Percentiles rank a stretch among this genome's conserved stretches.
phyloP scores from a whole-genome alignment of 2,888 invertebrate species.

The Ochropleura leucogaster region DNA sequence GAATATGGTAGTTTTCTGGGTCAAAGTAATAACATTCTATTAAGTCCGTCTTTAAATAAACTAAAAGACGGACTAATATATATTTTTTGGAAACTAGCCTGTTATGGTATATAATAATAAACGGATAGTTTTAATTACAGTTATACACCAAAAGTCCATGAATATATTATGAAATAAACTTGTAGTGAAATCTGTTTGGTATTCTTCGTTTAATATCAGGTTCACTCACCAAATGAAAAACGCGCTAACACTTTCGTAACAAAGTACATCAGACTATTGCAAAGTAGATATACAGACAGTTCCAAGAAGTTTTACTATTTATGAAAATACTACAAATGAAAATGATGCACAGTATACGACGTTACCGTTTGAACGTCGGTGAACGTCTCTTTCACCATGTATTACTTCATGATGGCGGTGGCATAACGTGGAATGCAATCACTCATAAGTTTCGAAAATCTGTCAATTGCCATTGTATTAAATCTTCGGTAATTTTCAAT shows the following conservation, averaged over 20 bases:
- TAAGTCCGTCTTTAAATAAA: no score
- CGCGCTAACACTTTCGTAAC: not conserved
- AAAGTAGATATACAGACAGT: not conserved
- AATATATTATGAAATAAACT: slow-evolving; percentile 29
- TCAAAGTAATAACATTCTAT: no score
- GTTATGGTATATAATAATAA: not conserved
- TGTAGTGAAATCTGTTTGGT: slow-evolving; percentile 33
- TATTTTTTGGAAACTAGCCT: no score
- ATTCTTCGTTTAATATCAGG: slow-evolving; percentile 9
- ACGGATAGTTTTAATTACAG: not conserved
- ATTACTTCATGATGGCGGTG: not conserved
- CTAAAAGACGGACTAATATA: no score
- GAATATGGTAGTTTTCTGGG: no score
- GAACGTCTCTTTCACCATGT: no score
- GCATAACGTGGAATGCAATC: not conserved
- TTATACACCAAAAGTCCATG: not conserved
- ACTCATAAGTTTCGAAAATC: not conserved
- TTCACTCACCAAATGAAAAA: not conserved
- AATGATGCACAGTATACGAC: no score
- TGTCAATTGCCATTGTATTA: not conserved
- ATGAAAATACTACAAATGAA: not conserved
- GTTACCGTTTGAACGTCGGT: no score
- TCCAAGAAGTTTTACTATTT: not conserved
- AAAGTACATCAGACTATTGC: not conserved
- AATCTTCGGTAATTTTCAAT: not conserved